phyloP scores from a whole-genome alignment of 2,113 vertebrate genomes.

The Oreochromis niloticus region DNA sequence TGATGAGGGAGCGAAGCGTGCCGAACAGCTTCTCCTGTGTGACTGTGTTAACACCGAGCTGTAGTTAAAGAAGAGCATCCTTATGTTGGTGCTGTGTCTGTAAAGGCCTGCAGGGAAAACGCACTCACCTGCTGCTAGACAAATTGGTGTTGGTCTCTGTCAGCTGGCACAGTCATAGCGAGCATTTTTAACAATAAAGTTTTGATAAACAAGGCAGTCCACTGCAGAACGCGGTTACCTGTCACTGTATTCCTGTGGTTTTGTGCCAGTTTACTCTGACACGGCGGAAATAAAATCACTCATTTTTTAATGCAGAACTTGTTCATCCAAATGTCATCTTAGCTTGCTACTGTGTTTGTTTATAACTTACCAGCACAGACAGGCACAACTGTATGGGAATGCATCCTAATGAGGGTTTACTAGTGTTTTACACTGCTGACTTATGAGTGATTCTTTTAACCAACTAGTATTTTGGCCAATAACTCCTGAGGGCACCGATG shows the following conservation, averaged over 20 bases:
- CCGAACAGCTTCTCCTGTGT: background rate
- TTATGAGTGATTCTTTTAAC: background rate
- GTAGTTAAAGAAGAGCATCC: background rate
- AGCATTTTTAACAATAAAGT: background rate
- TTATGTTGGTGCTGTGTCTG: background rate
- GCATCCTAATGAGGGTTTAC: background rate
- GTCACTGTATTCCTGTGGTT: background rate
- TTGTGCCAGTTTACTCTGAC: rapidly evolving
- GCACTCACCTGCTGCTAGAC: background rate
- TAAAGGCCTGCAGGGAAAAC: background rate
- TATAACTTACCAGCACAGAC: background rate
- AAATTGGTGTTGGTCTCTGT: background rate
- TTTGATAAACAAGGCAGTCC: background rate
- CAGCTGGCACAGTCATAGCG: background rate
- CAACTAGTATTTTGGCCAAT: background rate
- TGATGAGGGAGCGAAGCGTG: background rate
- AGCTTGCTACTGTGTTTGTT: background rate
- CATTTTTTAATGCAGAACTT: background rate
- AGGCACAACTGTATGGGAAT: rapidly evolving
- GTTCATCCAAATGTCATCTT: background rate
- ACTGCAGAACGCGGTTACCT: background rate
- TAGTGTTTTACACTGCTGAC: rapidly evolving
- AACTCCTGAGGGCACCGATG: background rate
- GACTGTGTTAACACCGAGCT: background rate
- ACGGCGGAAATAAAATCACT: rapidly evolving